Conservation (phyloP, 2,888 invertebrate genomes). For the Acronicta alni region DNA sequence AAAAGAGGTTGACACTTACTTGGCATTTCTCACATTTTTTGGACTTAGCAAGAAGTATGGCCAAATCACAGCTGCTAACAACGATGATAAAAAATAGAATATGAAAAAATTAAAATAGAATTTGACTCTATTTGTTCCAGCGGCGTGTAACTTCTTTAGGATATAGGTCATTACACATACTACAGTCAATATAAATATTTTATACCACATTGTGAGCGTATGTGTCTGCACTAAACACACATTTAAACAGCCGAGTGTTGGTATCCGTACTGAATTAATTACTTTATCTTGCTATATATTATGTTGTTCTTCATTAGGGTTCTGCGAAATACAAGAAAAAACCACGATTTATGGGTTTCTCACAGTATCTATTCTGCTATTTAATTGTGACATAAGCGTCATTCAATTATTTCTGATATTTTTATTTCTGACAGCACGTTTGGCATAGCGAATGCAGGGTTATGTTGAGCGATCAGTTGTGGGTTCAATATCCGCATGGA, state of each 20-base stretch:
- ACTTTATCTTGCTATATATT: conserved; percentile 40
- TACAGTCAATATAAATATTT: conserved; percentile 61
- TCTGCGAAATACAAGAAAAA: too few relatives aligned
- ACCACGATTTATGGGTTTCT: too few relatives aligned
- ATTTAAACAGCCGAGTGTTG: conserved; percentile 56
- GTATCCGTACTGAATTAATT: conserved; percentile 60
- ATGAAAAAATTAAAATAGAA: conserved; percentile 70
- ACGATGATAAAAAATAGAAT: conserved; percentile 65
- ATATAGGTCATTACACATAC: conserved; percentile 66
- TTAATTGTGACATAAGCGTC: too few relatives aligned
- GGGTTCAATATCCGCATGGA: too few relatives aligned
- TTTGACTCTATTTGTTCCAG: conserved; percentile 70
- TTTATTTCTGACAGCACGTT: too few relatives aligned
- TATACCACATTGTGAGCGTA: conserved; percentile 70
- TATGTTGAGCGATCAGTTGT: too few relatives aligned
- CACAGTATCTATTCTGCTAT: too few relatives aligned
- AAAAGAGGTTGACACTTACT: conserved; percentile 69
- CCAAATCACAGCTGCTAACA: conserved; percentile 66
- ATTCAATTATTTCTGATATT: too few relatives aligned
- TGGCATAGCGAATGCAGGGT: too few relatives aligned
- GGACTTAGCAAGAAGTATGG: conserved; percentile 75
- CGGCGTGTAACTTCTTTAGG: conserved; percentile 67
- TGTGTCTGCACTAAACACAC: conserved; percentile 53
- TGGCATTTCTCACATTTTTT: conserved; percentile 76
- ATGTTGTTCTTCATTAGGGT: conserved; percentile 54